Conservation (phyloP, 2,888 invertebrate genomes). For the Acrocera orbiculus region DNA sequence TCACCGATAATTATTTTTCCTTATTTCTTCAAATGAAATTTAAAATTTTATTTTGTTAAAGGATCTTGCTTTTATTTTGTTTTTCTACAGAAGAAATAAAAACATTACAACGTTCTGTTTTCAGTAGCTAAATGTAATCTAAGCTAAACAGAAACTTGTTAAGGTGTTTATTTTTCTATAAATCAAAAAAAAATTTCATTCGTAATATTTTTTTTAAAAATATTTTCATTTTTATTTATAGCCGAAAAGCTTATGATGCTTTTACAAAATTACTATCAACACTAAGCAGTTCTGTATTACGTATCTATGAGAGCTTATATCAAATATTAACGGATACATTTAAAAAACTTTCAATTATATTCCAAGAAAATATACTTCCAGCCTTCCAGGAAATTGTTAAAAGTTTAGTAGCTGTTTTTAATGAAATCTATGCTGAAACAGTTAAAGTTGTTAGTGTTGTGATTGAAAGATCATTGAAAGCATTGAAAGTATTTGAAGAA, state of each 20-base stretch:
- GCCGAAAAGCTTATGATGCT: slow-evolving; percentile 17
- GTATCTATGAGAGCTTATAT: slow-evolving; percentile 33
- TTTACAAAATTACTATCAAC: slow-evolving; percentile 22
- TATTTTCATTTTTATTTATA: slow-evolving; percentile 8
- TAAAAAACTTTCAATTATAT: slow-evolving; percentile 25
- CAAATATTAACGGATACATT: slow-evolving; percentile 23
- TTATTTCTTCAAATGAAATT: no score
- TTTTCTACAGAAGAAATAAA: no score
- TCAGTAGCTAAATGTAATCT: no score
- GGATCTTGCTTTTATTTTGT: no score
- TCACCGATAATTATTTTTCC: no score
- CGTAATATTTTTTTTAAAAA: background rate
- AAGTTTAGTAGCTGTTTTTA: slow-evolving; percentile 15
- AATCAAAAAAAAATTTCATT: no score
- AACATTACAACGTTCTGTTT: no score
- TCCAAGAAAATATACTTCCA: slow-evolving; percentile 30
- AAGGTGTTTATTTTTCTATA: background rate
- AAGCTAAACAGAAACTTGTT: no score
- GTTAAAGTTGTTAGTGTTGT: slow-evolving; percentile 11
- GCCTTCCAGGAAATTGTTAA: slow-evolving; percentile 23
- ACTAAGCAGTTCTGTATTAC: slow-evolving; percentile 24
- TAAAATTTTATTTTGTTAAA: background rate
- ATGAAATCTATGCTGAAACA: slow-evolving; percentile 18
- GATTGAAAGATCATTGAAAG: slow-evolving; percentile 13
- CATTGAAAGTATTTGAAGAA: slow-evolving; percentile 22